Evolutionary conservation across 2,113 vertebrate genomes (phyloP).

Genomic region (Vicugna pacos): DNA sequence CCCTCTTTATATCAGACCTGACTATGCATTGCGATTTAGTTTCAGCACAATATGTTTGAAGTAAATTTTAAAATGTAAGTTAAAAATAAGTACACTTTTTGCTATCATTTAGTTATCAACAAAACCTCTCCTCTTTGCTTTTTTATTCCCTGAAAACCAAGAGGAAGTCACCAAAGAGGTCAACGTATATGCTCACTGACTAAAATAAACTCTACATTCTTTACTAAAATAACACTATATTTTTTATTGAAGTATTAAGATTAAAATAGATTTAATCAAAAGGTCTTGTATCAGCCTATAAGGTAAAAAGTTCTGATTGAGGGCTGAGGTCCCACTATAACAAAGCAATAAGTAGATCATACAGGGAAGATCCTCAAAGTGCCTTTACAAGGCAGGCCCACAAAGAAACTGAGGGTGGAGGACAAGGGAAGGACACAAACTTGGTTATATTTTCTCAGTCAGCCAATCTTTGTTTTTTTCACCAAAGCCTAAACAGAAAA

Average conservation of each 20-base stretch:
- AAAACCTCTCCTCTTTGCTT: background rate
- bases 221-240: background rate
- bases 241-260: constrained; percentile 2
- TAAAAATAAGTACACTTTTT: constrained; percentile 45
- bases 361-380: background rate
- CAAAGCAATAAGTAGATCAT: background rate
- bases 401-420: background rate
- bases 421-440: background rate
- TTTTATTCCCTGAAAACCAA: constrained; percentile 36
- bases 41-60: constrained; percentile 46
- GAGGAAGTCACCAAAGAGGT: background rate
- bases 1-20: background rate
- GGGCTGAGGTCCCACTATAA: background rate
- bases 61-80: background rate
- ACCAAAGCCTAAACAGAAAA: constrained; percentile 40
- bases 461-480: background rate
- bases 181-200: background rate
- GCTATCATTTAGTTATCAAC: background rate
- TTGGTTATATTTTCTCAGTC: background rate
- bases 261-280: constrained; percentile 47
- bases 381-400: background rate
- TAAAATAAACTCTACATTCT: background rate
- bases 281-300: background rate
- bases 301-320: background rate
- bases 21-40: background rate